Evolutionary conservation across 1,140 invertebrate genomes (phyloP), one percentile per base, ranked within the genome.

Genomic region (Drosophila guanche): DNA sequence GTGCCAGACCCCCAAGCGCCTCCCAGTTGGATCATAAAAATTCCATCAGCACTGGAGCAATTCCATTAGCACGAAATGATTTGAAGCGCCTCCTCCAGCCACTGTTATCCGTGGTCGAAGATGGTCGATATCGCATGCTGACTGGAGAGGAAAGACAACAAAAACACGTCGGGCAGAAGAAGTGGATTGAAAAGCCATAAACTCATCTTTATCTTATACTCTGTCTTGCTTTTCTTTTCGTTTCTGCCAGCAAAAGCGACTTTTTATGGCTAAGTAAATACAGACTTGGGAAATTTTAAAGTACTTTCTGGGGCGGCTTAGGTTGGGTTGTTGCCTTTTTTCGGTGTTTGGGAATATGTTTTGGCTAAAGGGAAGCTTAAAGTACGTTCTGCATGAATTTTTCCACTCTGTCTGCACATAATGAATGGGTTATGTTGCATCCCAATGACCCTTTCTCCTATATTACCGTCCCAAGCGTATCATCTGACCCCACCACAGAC

Each of bases 31-130:
- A 47, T 52, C 70, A 74, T 79, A 68, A 84, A 84, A 78, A 81
- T 67, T 78, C 83, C 74, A 88, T 88, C 83, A 86, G 76, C 81
- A 78, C 70, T 71, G 72, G 52, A 77, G 81, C 83, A 86, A 86
- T 86, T 86, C 81, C 81, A 86, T 86, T 86, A 86, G 81, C 78
- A 75, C 73, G 74, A 81, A 88, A 86, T 86, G 81, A 86, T 86
- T 81, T 81, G 83, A 81, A 74, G 80, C 76, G 77, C 68, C 66
- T 79, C 29, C 29, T 0, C 76, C 85, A 73, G 84, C 62, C 63
- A 14, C 71, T 65, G 76, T 67, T 67, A 68, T 84, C 55, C 72
- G 70, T 56, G 46, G 60, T 52, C 33, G 43, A 40, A 43, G 40
- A 33, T 37, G 33, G 33, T 37, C 33, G 33, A 37, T 37, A 37